phyloP scores from a whole-genome alignment of 2,797 vertebrate species.

The Phalanger gymnotis region DNA sequence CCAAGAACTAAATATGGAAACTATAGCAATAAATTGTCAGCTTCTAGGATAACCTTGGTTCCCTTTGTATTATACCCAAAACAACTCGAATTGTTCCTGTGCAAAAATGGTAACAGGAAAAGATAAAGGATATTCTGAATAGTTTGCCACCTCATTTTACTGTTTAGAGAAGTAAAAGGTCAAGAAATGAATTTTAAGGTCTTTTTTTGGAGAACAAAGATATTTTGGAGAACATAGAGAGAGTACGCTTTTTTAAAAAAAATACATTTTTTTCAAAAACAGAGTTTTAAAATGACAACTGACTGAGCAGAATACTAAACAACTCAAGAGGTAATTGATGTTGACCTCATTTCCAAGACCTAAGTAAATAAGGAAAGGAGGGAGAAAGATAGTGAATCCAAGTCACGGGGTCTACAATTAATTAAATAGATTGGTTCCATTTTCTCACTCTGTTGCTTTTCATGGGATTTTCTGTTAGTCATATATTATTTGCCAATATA shows the following conservation, averaged over 20 bases:
- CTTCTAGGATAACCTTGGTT: slow-evolving; percentile 72
- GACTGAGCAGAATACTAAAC: neutral
- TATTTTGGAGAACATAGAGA: slow-evolving; percentile 23
- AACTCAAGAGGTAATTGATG: neutral
- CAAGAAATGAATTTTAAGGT: slow-evolving; percentile 44
- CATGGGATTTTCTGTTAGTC: neutral
- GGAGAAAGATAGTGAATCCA: neutral
- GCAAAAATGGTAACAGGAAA: slow-evolving; percentile 78
- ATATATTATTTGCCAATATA: neutral
- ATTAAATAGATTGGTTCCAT: neutral
- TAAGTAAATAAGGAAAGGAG: neutral
- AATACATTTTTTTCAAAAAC: no score
- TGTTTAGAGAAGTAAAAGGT: slow-evolving; percentile 49
- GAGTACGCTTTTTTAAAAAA: no score
- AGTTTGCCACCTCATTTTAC: slow-evolving; percentile 53
- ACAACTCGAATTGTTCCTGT: slow-evolving; percentile 46
- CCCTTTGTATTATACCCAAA: slow-evolving; percentile 73
- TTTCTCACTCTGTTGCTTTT: neutral
- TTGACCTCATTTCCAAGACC: neutral
- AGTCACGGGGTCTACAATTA: neutral
- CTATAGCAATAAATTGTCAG: slow-evolving; percentile 70
- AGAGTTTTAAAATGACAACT: slow-evolving; percentile 9
- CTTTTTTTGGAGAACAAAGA: slow-evolving; percentile 33
- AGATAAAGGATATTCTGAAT: slow-evolving; percentile 68
- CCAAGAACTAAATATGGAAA: slow-evolving; percentile 76